These are phyloP conservation scores for Chrysoperla carnea DNA, from an alignment of 1,140 invertebrate genomes.

Conservation along the genomic window DNA sequence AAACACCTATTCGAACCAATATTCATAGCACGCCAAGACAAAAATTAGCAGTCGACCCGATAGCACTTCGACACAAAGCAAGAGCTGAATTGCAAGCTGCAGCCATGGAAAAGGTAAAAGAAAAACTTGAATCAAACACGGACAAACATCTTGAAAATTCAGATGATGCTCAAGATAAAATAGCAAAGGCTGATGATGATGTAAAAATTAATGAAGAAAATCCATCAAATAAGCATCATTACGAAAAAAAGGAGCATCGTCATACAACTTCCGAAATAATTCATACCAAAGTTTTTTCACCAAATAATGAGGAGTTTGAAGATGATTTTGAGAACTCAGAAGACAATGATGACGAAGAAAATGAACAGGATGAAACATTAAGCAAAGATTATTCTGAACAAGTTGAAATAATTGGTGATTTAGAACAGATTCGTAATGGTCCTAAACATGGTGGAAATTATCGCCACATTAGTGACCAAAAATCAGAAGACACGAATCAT, in stretches of 20 bases:
- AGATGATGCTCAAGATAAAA: not conserved
- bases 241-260: not conserved
- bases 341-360: not conserved
- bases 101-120: too few species aligned
- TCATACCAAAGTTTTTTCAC: not conserved
- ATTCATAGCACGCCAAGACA: too few species aligned
- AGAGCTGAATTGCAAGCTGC: too few species aligned
- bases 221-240: not conserved
- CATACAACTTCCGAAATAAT: not conserved
- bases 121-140: too few species aligned
- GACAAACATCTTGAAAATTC: too few species aligned
- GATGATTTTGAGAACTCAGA: not conserved
- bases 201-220: not conserved
- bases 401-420: not conserved
- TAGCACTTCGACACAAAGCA: too few species aligned
- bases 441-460: slow-evolving; percentile 12
- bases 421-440: slow-evolving; percentile 7
- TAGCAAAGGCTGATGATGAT: not conserved
- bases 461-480: slow-evolving; percentile 1
- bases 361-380: not conserved
- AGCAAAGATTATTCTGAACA: not conserved
- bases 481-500: not conserved
- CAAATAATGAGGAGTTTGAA: not conserved
- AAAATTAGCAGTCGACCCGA: too few species aligned
- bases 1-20: too few species aligned